Percentiles rank a stretch among this genome's conserved stretches.
phyloP scores from a whole-genome alignment of 2,888 invertebrate species.

The Nebria salina region DNA sequence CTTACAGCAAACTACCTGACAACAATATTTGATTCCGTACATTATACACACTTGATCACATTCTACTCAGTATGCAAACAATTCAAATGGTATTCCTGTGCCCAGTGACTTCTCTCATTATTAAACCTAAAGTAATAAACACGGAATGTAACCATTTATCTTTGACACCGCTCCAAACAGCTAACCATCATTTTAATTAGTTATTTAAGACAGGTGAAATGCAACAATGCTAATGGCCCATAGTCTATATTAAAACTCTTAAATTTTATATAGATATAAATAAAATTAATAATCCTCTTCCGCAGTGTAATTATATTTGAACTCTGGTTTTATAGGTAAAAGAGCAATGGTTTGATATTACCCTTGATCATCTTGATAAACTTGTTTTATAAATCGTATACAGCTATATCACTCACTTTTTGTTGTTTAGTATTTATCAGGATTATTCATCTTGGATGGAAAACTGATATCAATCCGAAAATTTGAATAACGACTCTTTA shows the following conservation, averaged over 20 bases:
- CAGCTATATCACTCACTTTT: background rate
- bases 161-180: background rate
- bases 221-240: background rate
- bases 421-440: background rate
- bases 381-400: background rate
- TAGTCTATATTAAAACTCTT: background rate
- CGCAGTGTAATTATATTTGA: background rate
- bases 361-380: background rate
- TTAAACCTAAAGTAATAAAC: conserved; percentile 21
- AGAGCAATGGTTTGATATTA: background rate
- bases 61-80: conserved; percentile 35
- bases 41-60: background rate
- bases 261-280: background rate
- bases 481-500: no score
- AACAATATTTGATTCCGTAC: conserved; percentile 34
- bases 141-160: conserved; percentile 32
- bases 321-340: background rate
- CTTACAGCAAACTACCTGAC: background rate
- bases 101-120: conserved; percentile 18
- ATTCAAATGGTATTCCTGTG: conserved; percentile 10
- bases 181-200: background rate
- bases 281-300: background rate
- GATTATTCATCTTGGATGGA: background rate
- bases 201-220: background rate
- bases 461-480: no score